A percentile compares a stretch with the other conserved stretches of the same genome.
Conservation (phyloP, 2,888 invertebrate genomes). For the Himalopsyche japonica region DNA sequence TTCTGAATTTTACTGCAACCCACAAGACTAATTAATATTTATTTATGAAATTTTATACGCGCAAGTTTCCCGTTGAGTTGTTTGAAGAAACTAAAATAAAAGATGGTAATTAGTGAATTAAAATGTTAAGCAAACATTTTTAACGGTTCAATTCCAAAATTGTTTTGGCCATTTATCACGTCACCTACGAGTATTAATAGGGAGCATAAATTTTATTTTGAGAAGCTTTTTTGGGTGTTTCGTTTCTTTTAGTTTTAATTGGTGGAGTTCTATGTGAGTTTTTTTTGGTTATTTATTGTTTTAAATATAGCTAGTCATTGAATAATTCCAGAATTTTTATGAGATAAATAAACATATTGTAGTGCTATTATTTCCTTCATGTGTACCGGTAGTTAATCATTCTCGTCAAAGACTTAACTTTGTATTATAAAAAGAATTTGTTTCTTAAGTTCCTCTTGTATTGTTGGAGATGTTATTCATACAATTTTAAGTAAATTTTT, state of each 20-base stretch:
- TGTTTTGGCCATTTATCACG: background rate
- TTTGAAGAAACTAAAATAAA: slow-evolving; percentile 22
- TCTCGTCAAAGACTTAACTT: background rate
- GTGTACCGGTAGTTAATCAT: background rate
- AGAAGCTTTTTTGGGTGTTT: background rate
- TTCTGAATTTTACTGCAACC: background rate
- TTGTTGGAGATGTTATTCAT: too few species aligned
- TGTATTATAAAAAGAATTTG: too few species aligned
- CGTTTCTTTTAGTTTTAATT: background rate
- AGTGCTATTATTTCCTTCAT: background rate
- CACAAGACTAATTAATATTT: slow-evolving; percentile 33
- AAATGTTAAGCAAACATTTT: slow-evolving; percentile 36
- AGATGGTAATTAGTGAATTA: slow-evolving; percentile 38
- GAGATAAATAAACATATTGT: background rate
- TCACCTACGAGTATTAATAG: background rate
- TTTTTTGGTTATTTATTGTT: background rate
- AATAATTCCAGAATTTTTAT: background rate
- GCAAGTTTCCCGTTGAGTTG: slow-evolving; percentile 30
- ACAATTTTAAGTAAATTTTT: too few species aligned
- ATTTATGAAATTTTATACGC: slow-evolving; percentile 28
- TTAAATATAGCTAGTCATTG: background rate
- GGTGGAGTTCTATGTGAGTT: background rate
- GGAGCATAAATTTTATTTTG: background rate
- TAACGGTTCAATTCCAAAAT: background rate
- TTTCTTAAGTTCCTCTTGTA: too few species aligned